Base-by-base conservation (phyloP, 2,797 vertebrate species). In the Momotus momota region DNA sequence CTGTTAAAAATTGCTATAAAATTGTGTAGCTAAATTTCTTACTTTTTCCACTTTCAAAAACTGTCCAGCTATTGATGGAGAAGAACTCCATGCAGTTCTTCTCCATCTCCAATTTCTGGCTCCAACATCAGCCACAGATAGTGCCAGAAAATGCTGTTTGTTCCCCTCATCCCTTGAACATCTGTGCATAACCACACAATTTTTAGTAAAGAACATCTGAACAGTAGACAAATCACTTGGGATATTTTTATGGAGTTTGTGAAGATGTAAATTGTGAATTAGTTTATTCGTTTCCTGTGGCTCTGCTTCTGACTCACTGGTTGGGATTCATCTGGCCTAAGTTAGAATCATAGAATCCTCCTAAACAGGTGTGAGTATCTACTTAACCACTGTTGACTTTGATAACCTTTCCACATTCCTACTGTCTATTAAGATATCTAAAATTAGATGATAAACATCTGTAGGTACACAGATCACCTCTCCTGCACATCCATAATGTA, bases 201-300 rank as follows among this genome's bases (percentile, higher is more conserved):
- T 81, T 88, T 95, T 90, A 41, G 83, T 94, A 79, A 29, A 77
- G 10, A 71, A 83, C 33, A 90, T 80, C 29, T 86, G 81, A 96
- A 70, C 22, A 86, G 74, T 73, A 73, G 88, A 67, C 27, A 90
- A 90, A 81, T 64, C 48, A 66, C 67, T 67, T 77, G 40, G 27
- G 71, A 85, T 51, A 45, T 11, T 89, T 88, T 75, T 38, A 73
- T 46, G 55, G 45, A 82, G 55, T 81, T 90, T 55, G 25, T 70
- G 62, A 91, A 95, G 49, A 77, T 79, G 60, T 64, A 75, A 84
- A 73, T 15, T 66, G 29, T 54, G 55, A 86, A 90, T 88, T 90
- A 77, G 45, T 81, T 93, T 73, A 62, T 81, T 88, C 8, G 0
- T 69, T 43, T 86, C 55, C 71, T 86, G 73, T 40, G 92, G 48